A percentile compares a stretch with the other conserved stretches of the same genome.
phyloP scores from a whole-genome alignment of 2,797 vertebrate species.

The Danio jaintianensis region DNA sequence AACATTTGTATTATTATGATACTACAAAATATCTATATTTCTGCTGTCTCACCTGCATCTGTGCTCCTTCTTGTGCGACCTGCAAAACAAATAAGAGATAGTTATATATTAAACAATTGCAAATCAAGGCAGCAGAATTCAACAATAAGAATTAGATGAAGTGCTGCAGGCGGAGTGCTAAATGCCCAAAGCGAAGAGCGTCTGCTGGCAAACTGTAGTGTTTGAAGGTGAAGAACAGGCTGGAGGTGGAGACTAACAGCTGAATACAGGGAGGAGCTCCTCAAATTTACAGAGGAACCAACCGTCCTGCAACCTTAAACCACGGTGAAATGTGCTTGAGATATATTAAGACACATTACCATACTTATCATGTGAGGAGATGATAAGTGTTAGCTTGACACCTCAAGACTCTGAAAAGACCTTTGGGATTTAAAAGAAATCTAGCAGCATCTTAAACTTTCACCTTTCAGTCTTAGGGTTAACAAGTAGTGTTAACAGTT shows the following conservation, averaged over 20 bases:
- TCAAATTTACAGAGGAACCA: slow-evolving; percentile 15
- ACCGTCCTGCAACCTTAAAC: slow-evolving; percentile 35
- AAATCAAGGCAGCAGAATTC: background rate
- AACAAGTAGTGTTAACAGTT: background rate
- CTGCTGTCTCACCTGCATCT: background rate
- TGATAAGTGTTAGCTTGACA: background rate
- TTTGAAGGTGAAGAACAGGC: slow-evolving; percentile 46
- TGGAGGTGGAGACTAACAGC: slow-evolving; percentile 56
- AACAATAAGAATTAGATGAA: background rate
- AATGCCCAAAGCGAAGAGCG: slow-evolving; percentile 17
- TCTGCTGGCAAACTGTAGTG: slow-evolving; percentile 2
- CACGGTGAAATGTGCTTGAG: slow-evolving; percentile 7
- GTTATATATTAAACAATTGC: background rate
- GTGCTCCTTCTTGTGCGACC: background rate
- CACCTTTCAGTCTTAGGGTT: background rate
- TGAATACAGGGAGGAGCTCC: slow-evolving; percentile 31
- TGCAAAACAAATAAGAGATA: background rate
- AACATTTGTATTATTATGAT: background rate
- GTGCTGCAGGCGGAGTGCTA: background rate
- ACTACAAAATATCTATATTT: background rate
- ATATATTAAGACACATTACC: slow-evolving; percentile 19
- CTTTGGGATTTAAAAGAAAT: background rate
- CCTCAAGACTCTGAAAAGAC: background rate
- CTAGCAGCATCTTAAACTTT: slow-evolving; percentile 12
- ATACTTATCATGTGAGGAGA: background rate